Evolutionary conservation across 2,797 vertebrate species (phyloP).

Genomic region (Falco novaeseelandiae): DNA sequence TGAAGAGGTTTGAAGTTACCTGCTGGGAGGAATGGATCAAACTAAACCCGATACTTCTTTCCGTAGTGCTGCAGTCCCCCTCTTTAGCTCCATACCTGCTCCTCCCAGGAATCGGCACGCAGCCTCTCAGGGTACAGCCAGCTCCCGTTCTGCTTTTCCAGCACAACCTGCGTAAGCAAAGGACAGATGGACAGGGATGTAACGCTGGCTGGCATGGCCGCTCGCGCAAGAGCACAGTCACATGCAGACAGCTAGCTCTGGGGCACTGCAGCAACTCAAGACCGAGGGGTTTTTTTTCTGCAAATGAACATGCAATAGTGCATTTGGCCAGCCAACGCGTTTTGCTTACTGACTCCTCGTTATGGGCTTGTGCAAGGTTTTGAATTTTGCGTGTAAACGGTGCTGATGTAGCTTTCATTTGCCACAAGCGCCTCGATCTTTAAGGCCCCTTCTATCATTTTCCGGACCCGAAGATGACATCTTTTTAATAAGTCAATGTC

Average conservation of each 20-base stretch:
- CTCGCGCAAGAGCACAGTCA: no score
- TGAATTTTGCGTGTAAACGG: background rate
- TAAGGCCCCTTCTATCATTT: background rate
- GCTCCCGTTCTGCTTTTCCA: conserved; percentile 69
- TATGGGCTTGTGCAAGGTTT: background rate
- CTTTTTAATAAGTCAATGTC: background rate
- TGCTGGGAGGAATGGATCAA: background rate
- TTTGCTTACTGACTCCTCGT: background rate
- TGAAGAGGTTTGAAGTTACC: background rate
- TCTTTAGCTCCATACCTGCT: conserved; percentile 40
- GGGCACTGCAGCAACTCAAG: background rate
- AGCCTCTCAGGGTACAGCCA: background rate
- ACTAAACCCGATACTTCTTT: fast-evolving
- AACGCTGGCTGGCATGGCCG: fast-evolving
- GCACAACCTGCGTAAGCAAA: conserved; percentile 7
- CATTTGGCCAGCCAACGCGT: background rate
- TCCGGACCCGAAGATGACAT: background rate
- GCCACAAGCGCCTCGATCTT: background rate
- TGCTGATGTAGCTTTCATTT: background rate
- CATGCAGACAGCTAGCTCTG: background rate
- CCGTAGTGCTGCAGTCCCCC: fast-evolving
- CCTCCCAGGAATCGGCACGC: background rate
- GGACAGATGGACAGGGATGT: background rate
- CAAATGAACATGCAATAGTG: background rate
- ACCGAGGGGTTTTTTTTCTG: fast-evolving